These are phyloP conservation scores for Masticophis lateralis DNA, from an alignment of 2,797 vertebrate genomes.

Conservation along the genomic window DNA sequence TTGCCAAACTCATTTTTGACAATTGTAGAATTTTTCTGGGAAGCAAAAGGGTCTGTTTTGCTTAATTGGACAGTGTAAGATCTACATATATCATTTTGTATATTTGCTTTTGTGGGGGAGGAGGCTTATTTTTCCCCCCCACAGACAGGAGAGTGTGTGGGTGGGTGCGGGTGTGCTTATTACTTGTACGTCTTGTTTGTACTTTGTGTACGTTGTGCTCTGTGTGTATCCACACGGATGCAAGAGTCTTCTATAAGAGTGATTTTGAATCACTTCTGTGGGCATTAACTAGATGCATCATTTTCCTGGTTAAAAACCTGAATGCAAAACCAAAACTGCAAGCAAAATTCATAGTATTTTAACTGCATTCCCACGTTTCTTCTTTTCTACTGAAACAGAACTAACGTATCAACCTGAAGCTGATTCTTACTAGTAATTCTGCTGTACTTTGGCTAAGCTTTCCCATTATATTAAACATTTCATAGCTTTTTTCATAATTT, in stretches of 20 bases:
- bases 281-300: conserved; percentile 39
- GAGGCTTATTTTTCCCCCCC: background rate
- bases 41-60: fast-evolving
- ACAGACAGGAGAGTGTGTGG: background rate
- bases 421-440: conserved; percentile 30
- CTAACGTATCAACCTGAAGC: conserved; percentile 16
- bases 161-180: background rate
- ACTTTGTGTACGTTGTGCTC: background rate
- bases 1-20: background rate
- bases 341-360: background rate
- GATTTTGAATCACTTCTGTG: conserved; percentile 38
- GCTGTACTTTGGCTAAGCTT: conserved; percentile 39
- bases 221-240: background rate
- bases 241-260: conserved; percentile 28
- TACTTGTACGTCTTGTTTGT: background rate
- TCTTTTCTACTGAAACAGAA: conserved; percentile 30
- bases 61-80: background rate
- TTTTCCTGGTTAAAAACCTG: background rate
- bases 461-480: conserved; percentile 50
- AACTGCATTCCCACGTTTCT: background rate
- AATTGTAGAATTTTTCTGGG: background rate
- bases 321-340: conserved; percentile 30
- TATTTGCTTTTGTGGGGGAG: background rate
- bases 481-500: conserved; percentile 59
- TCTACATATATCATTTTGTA: background rate